Conservation (phyloP, 2,888 invertebrate genomes). For the Drosophila mayaguana region DNA sequence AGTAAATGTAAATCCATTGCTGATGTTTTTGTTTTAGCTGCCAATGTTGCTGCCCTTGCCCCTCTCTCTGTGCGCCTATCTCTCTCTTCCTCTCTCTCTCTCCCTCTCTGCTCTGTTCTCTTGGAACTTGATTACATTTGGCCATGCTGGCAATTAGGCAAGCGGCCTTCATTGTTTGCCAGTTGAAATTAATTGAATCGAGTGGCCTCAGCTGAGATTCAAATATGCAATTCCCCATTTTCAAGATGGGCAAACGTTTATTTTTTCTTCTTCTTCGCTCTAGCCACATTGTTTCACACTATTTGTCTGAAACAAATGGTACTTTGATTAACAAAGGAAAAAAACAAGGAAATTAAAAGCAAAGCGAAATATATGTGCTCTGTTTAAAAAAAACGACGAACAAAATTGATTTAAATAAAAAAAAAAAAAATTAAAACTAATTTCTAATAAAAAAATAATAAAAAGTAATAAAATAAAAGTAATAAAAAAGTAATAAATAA, state of each 20-base stretch:
- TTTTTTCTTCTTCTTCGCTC: neutral
- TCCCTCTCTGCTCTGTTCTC: neutral
- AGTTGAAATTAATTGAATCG: slow-evolving; percentile 77
- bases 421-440: too few relatives aligned
- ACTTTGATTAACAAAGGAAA: neutral
- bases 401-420: too few relatives aligned
- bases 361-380: neutral
- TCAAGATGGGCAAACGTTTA: slow-evolving; percentile 1
- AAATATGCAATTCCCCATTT: slow-evolving; percentile 53
- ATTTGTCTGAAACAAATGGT: slow-evolving; percentile 4
- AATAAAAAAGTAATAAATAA: too few relatives aligned
- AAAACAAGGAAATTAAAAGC: neutral
- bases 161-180: slow-evolving; percentile 67
- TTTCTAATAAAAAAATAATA: too few relatives aligned
- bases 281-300: slow-evolving; percentile 7
- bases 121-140: slow-evolving; percentile 67
- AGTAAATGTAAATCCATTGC: slow-evolving; percentile 57
- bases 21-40: slow-evolving; percentile 54
- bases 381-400: too few relatives aligned
- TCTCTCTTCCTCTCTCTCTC: neutral
- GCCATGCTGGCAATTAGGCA: slow-evolving; percentile 68
- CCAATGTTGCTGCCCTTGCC: slow-evolving; percentile 7
- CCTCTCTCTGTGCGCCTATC: too few relatives aligned
- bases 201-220: slow-evolving; percentile 71
- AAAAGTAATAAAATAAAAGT: too few relatives aligned